Evolutionary conservation across 1,140 invertebrate genomes (phyloP).

Genomic region (Eulimnadia texana): DNA sequence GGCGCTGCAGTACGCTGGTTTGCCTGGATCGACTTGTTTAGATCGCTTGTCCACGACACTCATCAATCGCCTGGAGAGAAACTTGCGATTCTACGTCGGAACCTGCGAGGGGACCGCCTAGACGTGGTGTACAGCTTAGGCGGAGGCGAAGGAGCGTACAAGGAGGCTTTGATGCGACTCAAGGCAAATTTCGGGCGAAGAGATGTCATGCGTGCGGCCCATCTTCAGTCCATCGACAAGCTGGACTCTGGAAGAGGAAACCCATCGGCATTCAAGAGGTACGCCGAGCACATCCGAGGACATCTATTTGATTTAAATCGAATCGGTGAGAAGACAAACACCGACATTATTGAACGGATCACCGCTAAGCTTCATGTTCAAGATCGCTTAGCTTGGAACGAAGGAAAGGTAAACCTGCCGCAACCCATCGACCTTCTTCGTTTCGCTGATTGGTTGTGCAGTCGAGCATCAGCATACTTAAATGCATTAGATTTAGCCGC

Average conservation of each 20-base stretch:
- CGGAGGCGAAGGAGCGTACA: constrained; percentile 2
- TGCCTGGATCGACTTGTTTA: constrained; percentile 2
- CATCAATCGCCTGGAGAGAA: not conserved
- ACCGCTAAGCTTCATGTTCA: too few species aligned
- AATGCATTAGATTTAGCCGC: not conserved
- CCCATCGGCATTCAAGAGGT: not conserved
- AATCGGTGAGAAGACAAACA: not conserved
- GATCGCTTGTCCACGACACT: not conserved
- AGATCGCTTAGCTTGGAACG: too few species aligned
- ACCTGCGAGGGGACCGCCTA: not conserved
- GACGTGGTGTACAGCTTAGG: constrained; percentile 2
- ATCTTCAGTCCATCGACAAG: constrained; percentile 3
- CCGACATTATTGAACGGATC: constrained; percentile 2
- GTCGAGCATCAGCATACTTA: not conserved
- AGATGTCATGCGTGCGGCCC: constrained; percentile 6
- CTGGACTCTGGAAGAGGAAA: too few species aligned
- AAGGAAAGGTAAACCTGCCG: too few species aligned
- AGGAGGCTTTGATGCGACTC: not conserved
- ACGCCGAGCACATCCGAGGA: not conserved
- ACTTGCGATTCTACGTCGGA: not conserved
- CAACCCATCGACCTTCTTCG: too few species aligned
- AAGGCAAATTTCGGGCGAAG: not conserved
- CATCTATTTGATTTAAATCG: not conserved
- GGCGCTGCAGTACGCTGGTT: too few species aligned
- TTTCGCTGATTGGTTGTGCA: too few species aligned